Conservation (phyloP, 2,888 invertebrate species). For the Phlogophora meticulosa region DNA sequence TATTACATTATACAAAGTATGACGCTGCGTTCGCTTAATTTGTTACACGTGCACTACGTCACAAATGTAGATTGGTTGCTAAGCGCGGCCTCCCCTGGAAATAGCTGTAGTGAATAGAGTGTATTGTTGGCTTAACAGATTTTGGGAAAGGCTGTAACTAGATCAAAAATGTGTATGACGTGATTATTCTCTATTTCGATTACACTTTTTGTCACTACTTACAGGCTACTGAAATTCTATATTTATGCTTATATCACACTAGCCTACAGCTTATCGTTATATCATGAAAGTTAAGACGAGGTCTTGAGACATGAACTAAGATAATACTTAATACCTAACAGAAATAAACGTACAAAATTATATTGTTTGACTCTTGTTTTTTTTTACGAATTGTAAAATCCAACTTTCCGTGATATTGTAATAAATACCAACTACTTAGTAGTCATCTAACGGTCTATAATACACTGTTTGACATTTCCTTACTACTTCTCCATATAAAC, state of each 20-base stretch:
- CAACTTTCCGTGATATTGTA: no score
- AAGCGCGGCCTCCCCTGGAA: background rate
- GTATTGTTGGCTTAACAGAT: background rate
- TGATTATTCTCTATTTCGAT: background rate
- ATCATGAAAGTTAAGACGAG: no score
- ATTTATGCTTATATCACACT: background rate
- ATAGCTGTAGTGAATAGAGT: background rate
- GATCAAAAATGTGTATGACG: background rate
- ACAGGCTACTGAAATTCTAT: no score
- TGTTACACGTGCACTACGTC: conserved; percentile 7
- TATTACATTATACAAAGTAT: conserved; percentile 13
- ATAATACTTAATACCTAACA: no score
- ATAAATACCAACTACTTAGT: no score
- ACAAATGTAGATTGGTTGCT: background rate
- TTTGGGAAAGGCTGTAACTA: background rate
- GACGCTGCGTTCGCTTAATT: conserved; percentile 2
- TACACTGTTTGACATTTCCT: no score
- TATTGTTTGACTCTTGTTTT: no score
- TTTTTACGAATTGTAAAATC: no score
- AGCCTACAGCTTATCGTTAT: no score
- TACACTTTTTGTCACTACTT: background rate
- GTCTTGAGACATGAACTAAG: background rate
- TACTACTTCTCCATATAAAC: no score
- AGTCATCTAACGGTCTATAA: no score
- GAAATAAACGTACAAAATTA: no score